Conservation (phyloP, 2,113 vertebrate genomes). For the Protomyctophum bolini region DNA sequence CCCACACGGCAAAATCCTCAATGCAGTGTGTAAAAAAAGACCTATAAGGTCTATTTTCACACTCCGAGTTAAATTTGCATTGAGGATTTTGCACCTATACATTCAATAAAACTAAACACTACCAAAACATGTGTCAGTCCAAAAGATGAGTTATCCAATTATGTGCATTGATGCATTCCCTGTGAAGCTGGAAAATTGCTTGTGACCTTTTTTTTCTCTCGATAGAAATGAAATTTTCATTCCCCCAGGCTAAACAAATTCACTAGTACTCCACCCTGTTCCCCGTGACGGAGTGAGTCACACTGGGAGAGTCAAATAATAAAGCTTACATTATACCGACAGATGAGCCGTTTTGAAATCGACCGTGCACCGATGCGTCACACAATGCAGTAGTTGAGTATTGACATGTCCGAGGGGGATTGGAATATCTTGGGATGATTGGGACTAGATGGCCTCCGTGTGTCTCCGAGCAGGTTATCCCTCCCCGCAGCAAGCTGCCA, state of each 20-base stretch:
- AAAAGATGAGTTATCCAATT: slow-evolving; percentile 68
- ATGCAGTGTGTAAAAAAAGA: slow-evolving; percentile 14
- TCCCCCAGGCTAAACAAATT: slow-evolving; percentile 75
- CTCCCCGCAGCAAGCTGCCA: slow-evolving; percentile 88
- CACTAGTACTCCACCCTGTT: slow-evolving; percentile 68
- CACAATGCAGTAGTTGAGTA: slow-evolving; percentile 19
- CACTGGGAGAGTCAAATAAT: slow-evolving; percentile 56
- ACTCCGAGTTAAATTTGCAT: background rate
- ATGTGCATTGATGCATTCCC: slow-evolving; percentile 66
- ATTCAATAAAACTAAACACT: slow-evolving; percentile 58
- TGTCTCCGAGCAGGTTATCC: slow-evolving; percentile 77
- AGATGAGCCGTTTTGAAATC: slow-evolving; percentile 68
- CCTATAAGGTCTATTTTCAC: slow-evolving; percentile 14
- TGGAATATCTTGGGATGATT: slow-evolving; percentile 28
- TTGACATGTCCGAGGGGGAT: slow-evolving; percentile 23
- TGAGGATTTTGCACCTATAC: slow-evolving; percentile 47
- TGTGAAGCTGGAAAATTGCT: slow-evolving; percentile 65
- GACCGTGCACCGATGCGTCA: slow-evolving; percentile 27
- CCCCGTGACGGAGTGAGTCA: slow-evolving; percentile 60
- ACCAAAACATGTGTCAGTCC: slow-evolving; percentile 59
- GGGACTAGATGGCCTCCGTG: slow-evolving; percentile 54
- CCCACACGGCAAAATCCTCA: background rate
- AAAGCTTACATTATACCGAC: slow-evolving; percentile 33
- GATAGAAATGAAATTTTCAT: slow-evolving; percentile 73
- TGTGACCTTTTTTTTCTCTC: slow-evolving; percentile 63